Conservation (phyloP, 2,113 vertebrate species). For the Triplophysa tibetana region DNA sequence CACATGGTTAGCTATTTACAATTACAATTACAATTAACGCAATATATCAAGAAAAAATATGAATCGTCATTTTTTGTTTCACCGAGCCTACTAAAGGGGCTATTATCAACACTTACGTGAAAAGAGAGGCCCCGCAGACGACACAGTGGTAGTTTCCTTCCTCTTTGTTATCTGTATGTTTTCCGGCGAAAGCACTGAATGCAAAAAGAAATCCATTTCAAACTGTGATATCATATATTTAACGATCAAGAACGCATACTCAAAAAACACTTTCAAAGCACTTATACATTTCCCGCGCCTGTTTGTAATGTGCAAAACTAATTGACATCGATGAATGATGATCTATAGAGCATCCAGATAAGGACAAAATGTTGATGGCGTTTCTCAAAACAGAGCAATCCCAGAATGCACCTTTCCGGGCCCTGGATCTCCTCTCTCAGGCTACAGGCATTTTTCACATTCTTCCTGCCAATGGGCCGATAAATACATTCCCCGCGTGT, state of each 20-base stretch:
- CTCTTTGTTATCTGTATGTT: conserved; percentile 84
- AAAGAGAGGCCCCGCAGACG: conserved; percentile 86
- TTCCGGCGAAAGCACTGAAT: conserved; percentile 89
- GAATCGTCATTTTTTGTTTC: too few relatives aligned
- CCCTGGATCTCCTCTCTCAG: conserved; percentile 71
- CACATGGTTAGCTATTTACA: too few relatives aligned
- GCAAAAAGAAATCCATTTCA: conserved; percentile 37
- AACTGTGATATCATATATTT: not conserved
- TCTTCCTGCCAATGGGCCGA: conserved; percentile 90
- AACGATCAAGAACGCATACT: not conserved
- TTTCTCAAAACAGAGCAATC: not conserved
- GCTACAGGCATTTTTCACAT: conserved; percentile 90
- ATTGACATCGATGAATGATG: not conserved
- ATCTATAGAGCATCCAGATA: not conserved
- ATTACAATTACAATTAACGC: too few relatives aligned
- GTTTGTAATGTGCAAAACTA: not conserved
- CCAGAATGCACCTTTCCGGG: not conserved
- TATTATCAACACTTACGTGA: conserved; percentile 79
- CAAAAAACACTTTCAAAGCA: not conserved
- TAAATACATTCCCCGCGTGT: conserved; percentile 91
- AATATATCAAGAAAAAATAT: too few relatives aligned
- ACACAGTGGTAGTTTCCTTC: conserved; percentile 89
- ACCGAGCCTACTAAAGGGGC: not conserved
- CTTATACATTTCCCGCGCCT: not conserved
- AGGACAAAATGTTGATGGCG: too few relatives aligned